These are phyloP conservation scores for Cryptus armator DNA, from an alignment of 2,888 invertebrate species.

Conservation along the genomic window DNA sequence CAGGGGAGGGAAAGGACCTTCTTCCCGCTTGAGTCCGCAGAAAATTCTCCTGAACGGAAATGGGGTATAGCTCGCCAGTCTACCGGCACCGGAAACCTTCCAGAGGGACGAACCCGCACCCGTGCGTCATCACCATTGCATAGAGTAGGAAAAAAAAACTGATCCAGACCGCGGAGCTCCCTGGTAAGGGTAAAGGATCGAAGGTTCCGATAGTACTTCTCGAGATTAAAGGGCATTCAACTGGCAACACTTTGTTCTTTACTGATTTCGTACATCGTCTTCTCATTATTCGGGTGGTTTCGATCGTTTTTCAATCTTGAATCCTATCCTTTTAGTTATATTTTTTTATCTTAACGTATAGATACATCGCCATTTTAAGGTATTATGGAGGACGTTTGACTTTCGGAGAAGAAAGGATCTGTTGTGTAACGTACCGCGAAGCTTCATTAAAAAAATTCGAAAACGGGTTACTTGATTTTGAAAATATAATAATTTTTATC, in stretches of 20 bases:
- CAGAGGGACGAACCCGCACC: slow-evolving; percentile 54
- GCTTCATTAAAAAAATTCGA: no score
- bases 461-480: no score
- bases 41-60: slow-evolving; percentile 59
- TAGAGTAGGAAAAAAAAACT: slow-evolving; percentile 38
- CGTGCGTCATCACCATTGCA: slow-evolving; percentile 37
- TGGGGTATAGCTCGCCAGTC: slow-evolving; percentile 27
- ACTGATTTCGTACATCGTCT: not conserved
- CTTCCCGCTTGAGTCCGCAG: slow-evolving; percentile 40
- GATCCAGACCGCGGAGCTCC: slow-evolving; percentile 31
- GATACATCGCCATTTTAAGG: slow-evolving; percentile 19
- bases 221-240: slow-evolving; percentile 56
- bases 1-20: slow-evolving; percentile 61
- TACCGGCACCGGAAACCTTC: slow-evolving; percentile 64
- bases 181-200: slow-evolving; percentile 38
- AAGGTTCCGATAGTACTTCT: slow-evolving; percentile 40
- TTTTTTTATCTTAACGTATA: slow-evolving; percentile 22
- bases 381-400: no score
- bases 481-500: no score
- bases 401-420: no score
- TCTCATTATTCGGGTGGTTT: not conserved
- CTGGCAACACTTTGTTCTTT: slow-evolving; percentile 45
- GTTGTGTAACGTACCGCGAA: no score
- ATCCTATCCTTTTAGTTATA: slow-evolving; percentile 4
- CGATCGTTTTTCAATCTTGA: not conserved